Conservation (phyloP, 2,113 vertebrate species). For the Eupsittula cactorum region DNA sequence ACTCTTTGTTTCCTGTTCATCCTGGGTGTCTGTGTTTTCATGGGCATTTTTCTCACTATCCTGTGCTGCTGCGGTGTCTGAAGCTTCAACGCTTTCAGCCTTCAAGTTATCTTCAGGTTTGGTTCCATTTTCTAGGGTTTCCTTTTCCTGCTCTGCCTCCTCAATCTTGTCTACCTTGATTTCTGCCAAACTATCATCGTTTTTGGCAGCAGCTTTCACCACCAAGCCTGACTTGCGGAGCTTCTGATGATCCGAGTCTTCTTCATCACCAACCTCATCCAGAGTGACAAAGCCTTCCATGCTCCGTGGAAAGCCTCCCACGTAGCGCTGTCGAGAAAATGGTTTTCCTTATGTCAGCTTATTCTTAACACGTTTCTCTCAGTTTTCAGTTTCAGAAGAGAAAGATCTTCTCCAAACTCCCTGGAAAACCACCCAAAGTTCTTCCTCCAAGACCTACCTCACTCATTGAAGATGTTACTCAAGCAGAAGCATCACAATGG, state of each 20-base stretch:
- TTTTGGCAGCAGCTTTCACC: slow-evolving; percentile 58
- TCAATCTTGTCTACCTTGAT: slow-evolving; percentile 79
- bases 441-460: neutral
- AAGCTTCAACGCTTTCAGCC: slow-evolving; percentile 49
- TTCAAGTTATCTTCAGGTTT: slow-evolving; percentile 72
- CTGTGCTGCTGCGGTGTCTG: slow-evolving; percentile 15
- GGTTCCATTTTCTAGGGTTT: slow-evolving; percentile 77
- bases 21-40: slow-evolving; percentile 65
- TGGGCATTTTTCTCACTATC: slow-evolving; percentile 62
- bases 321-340: slow-evolving; percentile 71
- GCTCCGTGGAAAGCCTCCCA: slow-evolving; percentile 83
- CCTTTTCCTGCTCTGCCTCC: slow-evolving; percentile 76
- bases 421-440: neutral
- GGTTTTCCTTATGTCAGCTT: slow-evolving; percentile 23
- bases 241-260: slow-evolving; percentile 78
- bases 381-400: neutral
- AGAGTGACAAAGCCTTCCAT: slow-evolving; percentile 95
- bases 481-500: neutral
- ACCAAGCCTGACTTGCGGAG: slow-evolving; percentile 68
- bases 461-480: neutral
- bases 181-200: slow-evolving; percentile 72
- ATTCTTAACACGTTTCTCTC: neutral
- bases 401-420: neutral
- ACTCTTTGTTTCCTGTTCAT: slow-evolving; percentile 65
- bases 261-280: slow-evolving; percentile 90